Percentiles rank a stretch among this genome's conserved stretches.
Evolutionary conservation across 2,888 invertebrate genomes (phyloP).

Genomic region (Limenitis camilla): DNA sequence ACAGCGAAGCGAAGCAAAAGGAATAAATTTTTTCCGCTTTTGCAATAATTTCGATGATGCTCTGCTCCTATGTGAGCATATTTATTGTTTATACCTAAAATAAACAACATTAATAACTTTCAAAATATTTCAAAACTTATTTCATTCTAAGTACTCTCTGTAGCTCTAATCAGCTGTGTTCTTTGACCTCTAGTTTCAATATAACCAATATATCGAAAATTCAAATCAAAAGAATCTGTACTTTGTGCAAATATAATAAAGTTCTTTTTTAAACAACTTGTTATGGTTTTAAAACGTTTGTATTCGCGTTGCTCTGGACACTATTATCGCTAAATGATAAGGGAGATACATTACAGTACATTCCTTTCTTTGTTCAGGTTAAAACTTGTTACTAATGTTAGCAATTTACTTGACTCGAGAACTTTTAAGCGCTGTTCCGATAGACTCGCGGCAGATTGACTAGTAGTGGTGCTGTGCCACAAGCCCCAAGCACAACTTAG

Average conservation of each 20-base stretch:
- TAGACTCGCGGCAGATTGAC: no score
- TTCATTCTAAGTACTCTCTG: conserved; percentile 41
- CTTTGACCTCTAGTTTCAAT: conserved; percentile 56
- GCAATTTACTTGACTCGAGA: no score
- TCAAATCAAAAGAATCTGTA: conserved; percentile 21
- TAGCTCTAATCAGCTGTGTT: conserved; percentile 58
- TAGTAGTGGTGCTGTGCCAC: no score
- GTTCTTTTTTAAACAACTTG: conserved; percentile 28
- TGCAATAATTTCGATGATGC: no score
- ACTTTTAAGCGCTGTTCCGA: no score
- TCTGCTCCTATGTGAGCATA: no score
- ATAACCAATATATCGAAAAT: conserved; percentile 26
- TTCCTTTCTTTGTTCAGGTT: conserved; percentile 55
- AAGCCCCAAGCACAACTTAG: no score
- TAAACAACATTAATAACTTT: not conserved
- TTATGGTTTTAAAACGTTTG: conserved; percentile 32
- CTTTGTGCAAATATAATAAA: conserved; percentile 22
- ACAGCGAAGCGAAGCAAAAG: no score
- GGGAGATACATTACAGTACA: conserved; percentile 61
- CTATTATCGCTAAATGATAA: conserved; percentile 59
- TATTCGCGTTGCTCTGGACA: conserved; percentile 42
- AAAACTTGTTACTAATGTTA: not conserved
- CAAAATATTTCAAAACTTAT: not conserved
- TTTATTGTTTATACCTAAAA: no score
- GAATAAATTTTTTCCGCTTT: no score